Evolutionary conservation across 2,888 invertebrate species (phyloP).

Genomic region (Odontomyia ornata): DNA sequence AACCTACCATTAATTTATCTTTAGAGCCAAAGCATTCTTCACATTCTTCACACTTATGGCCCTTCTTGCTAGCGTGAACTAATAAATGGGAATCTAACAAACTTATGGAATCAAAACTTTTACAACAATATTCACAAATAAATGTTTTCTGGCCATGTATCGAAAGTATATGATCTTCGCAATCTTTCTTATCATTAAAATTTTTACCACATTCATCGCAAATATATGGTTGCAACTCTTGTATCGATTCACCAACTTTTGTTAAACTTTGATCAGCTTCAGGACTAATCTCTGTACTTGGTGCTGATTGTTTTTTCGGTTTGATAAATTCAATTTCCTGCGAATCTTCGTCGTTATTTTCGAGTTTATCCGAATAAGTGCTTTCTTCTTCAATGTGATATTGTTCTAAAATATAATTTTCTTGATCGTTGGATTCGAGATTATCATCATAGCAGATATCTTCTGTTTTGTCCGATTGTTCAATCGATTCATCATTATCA

Average conservation of each 20-base stretch:
- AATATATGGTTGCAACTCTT: not conserved
- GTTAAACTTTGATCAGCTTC: slow-evolving; percentile 52
- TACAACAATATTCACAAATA: slow-evolving; percentile 7
- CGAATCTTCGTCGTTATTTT: not conserved
- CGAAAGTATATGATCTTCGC: not conserved
- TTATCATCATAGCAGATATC: not conserved
- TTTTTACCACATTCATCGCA: not conserved
- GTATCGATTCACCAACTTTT: not conserved
- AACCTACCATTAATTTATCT: slow-evolving; percentile 1
- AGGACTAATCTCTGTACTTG: slow-evolving; percentile 56
- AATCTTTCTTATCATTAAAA: not conserved
- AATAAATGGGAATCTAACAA: not conserved
- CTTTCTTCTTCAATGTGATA: not conserved
- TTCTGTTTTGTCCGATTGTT: not conserved
- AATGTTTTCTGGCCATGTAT: not conserved
- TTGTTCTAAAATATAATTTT: slow-evolving; percentile 43
- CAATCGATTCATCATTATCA: not conserved
- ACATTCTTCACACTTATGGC: not conserved
- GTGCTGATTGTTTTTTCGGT: slow-evolving; percentile 46
- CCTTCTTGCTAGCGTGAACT: not conserved
- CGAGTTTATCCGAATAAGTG: not conserved
- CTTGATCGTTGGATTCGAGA: slow-evolving; percentile 37
- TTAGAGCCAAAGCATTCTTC: not conserved
- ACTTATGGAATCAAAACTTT: not conserved
- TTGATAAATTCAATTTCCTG: slow-evolving; percentile 14